Base-by-base conservation (phyloP, 2,113 vertebrate genomes). In the Pardalotus punctatus region DNA sequence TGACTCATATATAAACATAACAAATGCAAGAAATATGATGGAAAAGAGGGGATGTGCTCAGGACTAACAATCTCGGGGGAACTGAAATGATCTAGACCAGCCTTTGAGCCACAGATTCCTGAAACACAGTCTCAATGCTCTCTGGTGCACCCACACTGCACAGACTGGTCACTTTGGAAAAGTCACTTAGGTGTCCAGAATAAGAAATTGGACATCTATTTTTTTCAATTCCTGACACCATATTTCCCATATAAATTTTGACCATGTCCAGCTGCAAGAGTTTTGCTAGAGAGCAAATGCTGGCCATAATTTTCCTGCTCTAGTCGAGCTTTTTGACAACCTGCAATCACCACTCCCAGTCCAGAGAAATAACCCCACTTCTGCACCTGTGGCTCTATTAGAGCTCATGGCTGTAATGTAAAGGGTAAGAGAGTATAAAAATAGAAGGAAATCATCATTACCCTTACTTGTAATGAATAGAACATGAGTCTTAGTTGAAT, bases 251-350 rank as follows among this genome's bases (percentile, higher is more conserved):
- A 1, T 12, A 10, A 35, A 35, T 70, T 61, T 85, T 56, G 53
- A 3, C 51, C 21, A 0, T 45, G 24, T 35, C 11, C 29, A 57
- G 24, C 35, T 38, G 29, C 60, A 58, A 12, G 35, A 53, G 12
- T 58, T n/a, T 61, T 80, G 6, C 38, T 60, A 27, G 69, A 66
- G 51, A 47, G 13, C 16, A 73, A 27, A 28, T 40, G n/a, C 17
- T 60, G 14, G 23, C 19, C 10, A 12, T 45, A 25, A 35, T 25
- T 6, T 19, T 77, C 17, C 17, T 51, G 27, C 53, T 17, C n/a
- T 43, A 27, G 27, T 9, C 0, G 1, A 54, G 16, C 2, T 50
- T 61, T 58, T 20, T 3, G 16, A 35, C 9, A 45, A 38, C 19
- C 11, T 81, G 35, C 43, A 78, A 17, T 38, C 69, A 64, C 3